Conservation (phyloP, 2,797 vertebrate species). For the Xenopus petersii region DNA sequence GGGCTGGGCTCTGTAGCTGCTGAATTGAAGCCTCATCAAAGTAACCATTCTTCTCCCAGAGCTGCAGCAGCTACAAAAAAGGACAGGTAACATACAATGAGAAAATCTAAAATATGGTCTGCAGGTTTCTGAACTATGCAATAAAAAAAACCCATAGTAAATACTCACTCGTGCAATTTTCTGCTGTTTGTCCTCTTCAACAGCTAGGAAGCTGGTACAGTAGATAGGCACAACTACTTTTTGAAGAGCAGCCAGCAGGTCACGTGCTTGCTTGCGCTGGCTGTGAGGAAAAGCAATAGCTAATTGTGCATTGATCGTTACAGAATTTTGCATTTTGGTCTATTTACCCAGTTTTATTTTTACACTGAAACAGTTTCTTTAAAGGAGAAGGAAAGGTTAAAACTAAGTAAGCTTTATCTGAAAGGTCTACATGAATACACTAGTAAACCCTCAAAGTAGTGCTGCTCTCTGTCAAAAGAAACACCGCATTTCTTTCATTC, state of each 20-base stretch:
- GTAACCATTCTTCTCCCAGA: constrained; percentile 98
- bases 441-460: too few relatives aligned
- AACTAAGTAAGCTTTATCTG: too few relatives aligned
- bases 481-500: too few relatives aligned
- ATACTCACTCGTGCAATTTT: constrained; percentile 87
- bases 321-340: too few relatives aligned
- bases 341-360: too few relatives aligned
- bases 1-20: constrained; percentile 90
- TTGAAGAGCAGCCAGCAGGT: constrained; percentile 89
- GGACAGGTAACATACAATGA: too few relatives aligned
- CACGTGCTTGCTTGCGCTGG: constrained; percentile 93
- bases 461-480: too few relatives aligned
- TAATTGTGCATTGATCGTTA: too few relatives aligned
- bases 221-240: constrained; percentile 98
- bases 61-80: constrained; percentile 80
- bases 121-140: background rate
- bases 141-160: background rate
- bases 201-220: constrained; percentile 94
- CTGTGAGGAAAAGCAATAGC: constrained; percentile 59
- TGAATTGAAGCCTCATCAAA: constrained; percentile 95
- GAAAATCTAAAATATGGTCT: too few relatives aligned
- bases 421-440: too few relatives aligned
- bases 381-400: too few relatives aligned
- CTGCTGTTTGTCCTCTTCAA: constrained; percentile 98
- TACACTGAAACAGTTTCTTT: too few relatives aligned